phyloP scores from a whole-genome alignment of 2,888 invertebrate genomes.

The Apodemia zela region DNA sequence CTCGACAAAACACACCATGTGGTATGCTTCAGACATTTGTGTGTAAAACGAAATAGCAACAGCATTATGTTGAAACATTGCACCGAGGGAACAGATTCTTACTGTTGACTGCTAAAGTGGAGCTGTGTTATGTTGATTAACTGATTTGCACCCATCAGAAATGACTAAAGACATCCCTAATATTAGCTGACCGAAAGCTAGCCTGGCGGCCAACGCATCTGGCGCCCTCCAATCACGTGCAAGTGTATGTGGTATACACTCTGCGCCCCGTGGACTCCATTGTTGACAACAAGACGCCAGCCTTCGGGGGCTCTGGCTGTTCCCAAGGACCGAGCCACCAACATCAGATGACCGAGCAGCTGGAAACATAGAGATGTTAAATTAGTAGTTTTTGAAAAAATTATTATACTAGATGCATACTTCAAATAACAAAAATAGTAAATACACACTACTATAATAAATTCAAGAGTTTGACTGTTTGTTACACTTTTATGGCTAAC shows the following conservation, averaged over 20 bases:
- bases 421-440: too few relatives aligned
- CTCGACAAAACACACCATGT: too few relatives aligned
- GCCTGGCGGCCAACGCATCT: constrained; percentile 88
- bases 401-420: too few relatives aligned
- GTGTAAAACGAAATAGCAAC: too few relatives aligned
- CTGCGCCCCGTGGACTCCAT: constrained; percentile 90
- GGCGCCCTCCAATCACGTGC: constrained; percentile 90
- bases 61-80: too few relatives aligned
- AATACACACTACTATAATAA: too few relatives aligned
- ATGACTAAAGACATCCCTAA: not conserved
- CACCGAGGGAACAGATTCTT: too few relatives aligned
- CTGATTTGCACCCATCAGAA: not conserved
- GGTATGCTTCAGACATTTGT: too few relatives aligned
- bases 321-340: constrained; percentile 84
- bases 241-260: constrained; percentile 91
- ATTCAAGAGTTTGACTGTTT: too few relatives aligned
- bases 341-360: constrained; percentile 86
- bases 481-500: too few relatives aligned
- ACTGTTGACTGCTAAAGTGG: not conserved
- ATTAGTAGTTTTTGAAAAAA: not conserved
- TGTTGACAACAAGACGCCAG: constrained; percentile 89
- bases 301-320: constrained; percentile 83
- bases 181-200: constrained; percentile 42
- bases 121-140: not conserved
- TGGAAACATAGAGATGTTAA: constrained; percentile 43